Percentiles rank a stretch among this genome's conserved stretches.
Evolutionary conservation across 2,797 vertebrate species (phyloP).

Genomic region (Orestias chungarensis): DNA sequence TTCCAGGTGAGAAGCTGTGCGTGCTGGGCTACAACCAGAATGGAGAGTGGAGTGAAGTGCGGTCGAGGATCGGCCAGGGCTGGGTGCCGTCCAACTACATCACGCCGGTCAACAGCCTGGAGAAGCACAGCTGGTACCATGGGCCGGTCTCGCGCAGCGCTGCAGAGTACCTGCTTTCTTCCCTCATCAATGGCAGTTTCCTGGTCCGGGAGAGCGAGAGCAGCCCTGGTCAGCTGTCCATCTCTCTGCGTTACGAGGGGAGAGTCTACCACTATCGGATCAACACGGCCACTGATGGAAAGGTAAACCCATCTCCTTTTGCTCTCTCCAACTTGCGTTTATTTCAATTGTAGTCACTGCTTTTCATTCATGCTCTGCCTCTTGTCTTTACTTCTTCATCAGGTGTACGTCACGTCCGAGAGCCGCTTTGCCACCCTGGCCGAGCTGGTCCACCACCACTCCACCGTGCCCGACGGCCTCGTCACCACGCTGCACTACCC

Average conservation of each 20-base stretch:
- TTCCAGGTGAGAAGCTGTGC: conserved; percentile 93
- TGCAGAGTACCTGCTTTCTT: conserved; percentile 95
- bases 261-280: conserved; percentile 99
- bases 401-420: conserved; percentile 98
- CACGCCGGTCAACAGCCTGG: conserved; percentile 98
- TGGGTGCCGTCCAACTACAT: conserved; percentile 99
- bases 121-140: conserved; percentile 99
- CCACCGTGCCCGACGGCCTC: conserved; percentile 95
- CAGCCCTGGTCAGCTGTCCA: conserved; percentile 98
- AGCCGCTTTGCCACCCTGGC: conserved; percentile 96
- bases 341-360: too few relatives aligned
- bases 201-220: conserved; percentile 98
- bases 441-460: conserved; percentile 98
- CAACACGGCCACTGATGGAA: conserved; percentile 93
- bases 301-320: conserved; percentile 76
- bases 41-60: conserved; percentile 98
- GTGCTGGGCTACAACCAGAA: conserved; percentile 99
- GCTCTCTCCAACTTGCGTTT: neutral
- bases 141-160: conserved; percentile 97
- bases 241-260: conserved; percentile 97
- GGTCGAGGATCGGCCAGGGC: conserved; percentile 97
- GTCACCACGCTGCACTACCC: conserved; percentile 98
- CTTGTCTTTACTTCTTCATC: too few relatives aligned
- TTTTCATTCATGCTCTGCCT: too few relatives aligned
- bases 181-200: conserved; percentile 98